Evolutionary conservation across 2,113 vertebrate species (phyloP).

Genomic region (Albula goreensis): DNA sequence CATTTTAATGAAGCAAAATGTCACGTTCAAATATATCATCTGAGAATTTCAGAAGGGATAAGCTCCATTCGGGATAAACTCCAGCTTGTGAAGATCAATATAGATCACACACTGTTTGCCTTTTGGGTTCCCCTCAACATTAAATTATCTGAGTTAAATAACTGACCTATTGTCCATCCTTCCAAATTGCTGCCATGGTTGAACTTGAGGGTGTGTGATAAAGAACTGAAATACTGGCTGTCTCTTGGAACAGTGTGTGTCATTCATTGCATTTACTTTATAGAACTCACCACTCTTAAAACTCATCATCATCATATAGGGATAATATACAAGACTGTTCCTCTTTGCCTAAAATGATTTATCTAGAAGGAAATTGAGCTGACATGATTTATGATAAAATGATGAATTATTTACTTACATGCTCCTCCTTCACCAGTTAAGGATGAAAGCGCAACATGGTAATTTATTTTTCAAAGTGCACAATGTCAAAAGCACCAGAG

Average conservation of each 20-base stretch:
- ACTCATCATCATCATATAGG: not conserved
- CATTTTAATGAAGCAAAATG: not conserved
- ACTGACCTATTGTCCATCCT: not conserved
- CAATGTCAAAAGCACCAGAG: not conserved
- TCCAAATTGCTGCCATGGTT: not conserved
- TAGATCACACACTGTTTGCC: conserved; percentile 9
- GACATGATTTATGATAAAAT: not conserved
- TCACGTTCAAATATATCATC: not conserved
- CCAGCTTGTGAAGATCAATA: not conserved
- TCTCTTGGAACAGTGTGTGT: not conserved
- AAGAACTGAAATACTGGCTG: conserved; percentile 9
- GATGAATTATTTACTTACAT: not conserved
- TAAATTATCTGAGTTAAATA: not conserved
- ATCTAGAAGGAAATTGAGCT: not conserved
- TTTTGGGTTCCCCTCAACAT: not conserved
- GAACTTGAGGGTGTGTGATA: not conserved
- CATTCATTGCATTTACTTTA: not conserved
- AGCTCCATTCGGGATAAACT: not conserved
- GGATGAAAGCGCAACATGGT: not conserved
- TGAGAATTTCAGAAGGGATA: not conserved
- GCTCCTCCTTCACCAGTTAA: not conserved
- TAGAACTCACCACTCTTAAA: not conserved
- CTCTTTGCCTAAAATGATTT: not conserved
- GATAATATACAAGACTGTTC: not conserved
- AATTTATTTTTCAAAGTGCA: not conserved